These are phyloP conservation scores for Muntiacus reevesi DNA, from an alignment of 2,113 vertebrate species.

Conservation along the genomic window DNA sequence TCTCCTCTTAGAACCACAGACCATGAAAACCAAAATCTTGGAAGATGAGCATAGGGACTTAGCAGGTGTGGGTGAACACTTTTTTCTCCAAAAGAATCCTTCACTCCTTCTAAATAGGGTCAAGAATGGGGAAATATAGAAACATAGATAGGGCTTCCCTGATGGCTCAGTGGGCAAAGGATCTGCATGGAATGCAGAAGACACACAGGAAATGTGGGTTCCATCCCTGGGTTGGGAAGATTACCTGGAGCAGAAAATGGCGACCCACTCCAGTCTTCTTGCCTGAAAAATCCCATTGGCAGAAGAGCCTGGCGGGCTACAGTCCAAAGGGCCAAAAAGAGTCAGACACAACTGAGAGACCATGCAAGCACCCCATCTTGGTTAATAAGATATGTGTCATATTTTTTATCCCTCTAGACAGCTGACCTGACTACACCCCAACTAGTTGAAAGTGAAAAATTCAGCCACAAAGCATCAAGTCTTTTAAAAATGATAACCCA, in stretches of 20 bases:
- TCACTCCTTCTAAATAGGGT: neutral
- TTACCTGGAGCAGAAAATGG: neutral
- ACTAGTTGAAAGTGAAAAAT: neutral
- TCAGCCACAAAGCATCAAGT: neutral
- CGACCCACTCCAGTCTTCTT: neutral
- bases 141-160: neutral
- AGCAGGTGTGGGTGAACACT: neutral
- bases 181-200: neutral
- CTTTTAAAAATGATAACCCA: constrained; percentile 18
- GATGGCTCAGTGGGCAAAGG: neutral
- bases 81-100: neutral
- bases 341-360: neutral
- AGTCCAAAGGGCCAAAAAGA: neutral
- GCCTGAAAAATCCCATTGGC: neutral
- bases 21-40: neutral
- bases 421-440: neutral
- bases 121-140: neutral
- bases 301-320: neutral
- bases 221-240: neutral
- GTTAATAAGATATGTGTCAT: neutral
- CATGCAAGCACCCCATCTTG: neutral
- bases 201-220: neutral
- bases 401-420: neutral
- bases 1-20: neutral
- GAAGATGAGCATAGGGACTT: neutral